phyloP scores from a whole-genome alignment of 1,140 invertebrate species.

The Leptinotarsa texana region DNA sequence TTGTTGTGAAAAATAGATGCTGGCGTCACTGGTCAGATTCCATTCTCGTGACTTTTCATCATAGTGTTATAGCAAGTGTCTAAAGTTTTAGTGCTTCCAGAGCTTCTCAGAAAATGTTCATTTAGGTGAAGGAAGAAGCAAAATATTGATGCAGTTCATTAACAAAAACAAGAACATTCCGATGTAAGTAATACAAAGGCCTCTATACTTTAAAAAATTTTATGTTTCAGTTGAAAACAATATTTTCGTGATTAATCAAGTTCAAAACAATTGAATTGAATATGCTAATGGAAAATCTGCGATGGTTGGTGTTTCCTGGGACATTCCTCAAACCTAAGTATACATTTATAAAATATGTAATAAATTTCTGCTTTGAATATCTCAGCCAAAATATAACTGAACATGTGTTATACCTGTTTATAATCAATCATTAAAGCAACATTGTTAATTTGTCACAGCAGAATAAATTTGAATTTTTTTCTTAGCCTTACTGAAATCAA shows the following conservation, averaged over 20 bases:
- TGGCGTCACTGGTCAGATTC: too few relatives aligned
- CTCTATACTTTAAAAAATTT: not conserved
- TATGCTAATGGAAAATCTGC: not conserved
- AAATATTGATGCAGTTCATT: not conserved
- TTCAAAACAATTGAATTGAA: too few relatives aligned
- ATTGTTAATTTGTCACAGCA: too few relatives aligned
- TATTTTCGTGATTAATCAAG: too few relatives aligned
- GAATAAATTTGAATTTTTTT: too few relatives aligned
- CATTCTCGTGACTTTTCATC: too few relatives aligned
- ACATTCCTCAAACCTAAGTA: not conserved
- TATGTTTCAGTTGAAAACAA: not conserved
- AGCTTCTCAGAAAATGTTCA: not conserved
- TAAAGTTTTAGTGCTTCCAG: conserved; percentile 1
- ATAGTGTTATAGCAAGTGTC: not conserved
- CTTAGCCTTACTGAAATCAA: too few relatives aligned
- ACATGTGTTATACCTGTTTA: too few relatives aligned
- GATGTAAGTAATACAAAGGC: conserved; percentile 4
- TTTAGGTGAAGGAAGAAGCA: not conserved
- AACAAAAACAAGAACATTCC: conserved; percentile 1
- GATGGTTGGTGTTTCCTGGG: not conserved
- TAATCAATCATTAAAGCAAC: too few relatives aligned
- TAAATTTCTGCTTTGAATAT: not conserved
- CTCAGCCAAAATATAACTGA: not conserved
- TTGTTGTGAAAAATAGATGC: too few relatives aligned
- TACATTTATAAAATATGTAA: not conserved